These are phyloP conservation scores for Burhinus bistriatus DNA, from an alignment of 2,113 vertebrate species.

Conservation along the genomic window DNA sequence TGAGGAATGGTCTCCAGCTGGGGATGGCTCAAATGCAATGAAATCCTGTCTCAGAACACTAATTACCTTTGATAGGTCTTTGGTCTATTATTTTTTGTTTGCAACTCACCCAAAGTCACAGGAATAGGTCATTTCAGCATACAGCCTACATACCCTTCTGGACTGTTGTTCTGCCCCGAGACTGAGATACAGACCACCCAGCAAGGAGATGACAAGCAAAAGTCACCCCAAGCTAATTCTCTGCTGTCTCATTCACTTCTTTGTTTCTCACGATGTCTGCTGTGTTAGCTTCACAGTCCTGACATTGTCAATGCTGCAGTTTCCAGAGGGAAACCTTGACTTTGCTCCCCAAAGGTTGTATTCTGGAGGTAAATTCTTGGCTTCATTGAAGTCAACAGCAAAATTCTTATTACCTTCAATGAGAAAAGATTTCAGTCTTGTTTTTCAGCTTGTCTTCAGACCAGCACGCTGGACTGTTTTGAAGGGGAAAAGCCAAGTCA, in stretches of 20 bases:
- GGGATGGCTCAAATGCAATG: neutral
- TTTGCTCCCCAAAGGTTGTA: neutral
- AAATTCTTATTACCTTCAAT: neutral
- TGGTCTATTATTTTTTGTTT: neutral
- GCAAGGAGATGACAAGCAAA: neutral
- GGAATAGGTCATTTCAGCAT: neutral
- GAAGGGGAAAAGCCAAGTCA: neutral
- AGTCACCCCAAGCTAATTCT: neutral
- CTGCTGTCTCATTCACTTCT: neutral
- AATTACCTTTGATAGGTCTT: neutral
- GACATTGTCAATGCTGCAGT: neutral
- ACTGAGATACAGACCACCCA: neutral
- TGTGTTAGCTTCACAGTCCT: neutral
- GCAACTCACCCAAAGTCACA: neutral
- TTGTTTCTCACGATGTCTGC: neutral
- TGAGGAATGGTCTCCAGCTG: neutral
- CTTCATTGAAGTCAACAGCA: neutral
- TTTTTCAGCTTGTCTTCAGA: neutral
- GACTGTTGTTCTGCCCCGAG: neutral
- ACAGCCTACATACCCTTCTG: neutral
- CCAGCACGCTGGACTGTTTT: neutral
- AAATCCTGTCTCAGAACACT: neutral
- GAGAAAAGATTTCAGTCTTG: neutral
- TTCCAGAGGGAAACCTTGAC: neutral
- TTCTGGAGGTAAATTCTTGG: neutral